phyloP scores from a whole-genome alignment of 2,888 invertebrate species.

The Pristionchus japonicus region DNA sequence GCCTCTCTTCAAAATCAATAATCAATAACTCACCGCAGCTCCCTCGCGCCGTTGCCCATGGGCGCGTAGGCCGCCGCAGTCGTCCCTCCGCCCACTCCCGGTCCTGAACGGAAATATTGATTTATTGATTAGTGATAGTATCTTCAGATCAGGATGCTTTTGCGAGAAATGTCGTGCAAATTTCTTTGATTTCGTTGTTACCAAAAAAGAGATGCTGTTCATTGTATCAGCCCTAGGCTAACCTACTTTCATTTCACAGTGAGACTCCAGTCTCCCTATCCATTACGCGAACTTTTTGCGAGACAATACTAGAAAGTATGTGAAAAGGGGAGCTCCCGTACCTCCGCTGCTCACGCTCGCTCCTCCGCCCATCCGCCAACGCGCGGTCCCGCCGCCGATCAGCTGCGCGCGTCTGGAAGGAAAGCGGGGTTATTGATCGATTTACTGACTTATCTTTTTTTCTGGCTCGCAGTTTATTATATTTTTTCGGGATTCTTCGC shows the following conservation, averaged over 20 bases:
- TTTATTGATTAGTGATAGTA: neutral
- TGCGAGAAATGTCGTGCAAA: too few relatives aligned
- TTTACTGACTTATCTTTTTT: too few relatives aligned
- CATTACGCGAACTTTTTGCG: neutral
- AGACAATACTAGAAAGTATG: neutral
- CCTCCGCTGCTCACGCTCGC: conserved; percentile 20
- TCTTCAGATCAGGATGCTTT: neutral
- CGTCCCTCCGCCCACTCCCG: conserved; percentile 35
- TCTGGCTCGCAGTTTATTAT: too few relatives aligned
- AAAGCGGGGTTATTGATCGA: too few relatives aligned
- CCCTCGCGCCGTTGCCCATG: conserved; percentile 31
- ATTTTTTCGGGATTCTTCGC: too few relatives aligned
- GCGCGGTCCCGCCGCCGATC: conserved; percentile 34
- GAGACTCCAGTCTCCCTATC: neutral
- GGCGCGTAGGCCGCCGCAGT: conserved; percentile 41
- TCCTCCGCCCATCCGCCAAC: conserved; percentile 32
- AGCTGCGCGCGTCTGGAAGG: conserved; percentile 39
- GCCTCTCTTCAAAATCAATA: neutral
- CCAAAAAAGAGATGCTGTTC: too few relatives aligned
- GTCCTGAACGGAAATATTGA: too few relatives aligned
- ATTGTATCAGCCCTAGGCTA: neutral
- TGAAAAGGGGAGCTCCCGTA: neutral
- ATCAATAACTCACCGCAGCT: neutral
- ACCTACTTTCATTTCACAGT: neutral
- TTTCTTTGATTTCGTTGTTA: too few relatives aligned